Evolutionary conservation across 2,797 vertebrate genomes (phyloP), one percentile per base, ranked within the genome.

Genomic region (Astyanax mexicanus): DNA sequence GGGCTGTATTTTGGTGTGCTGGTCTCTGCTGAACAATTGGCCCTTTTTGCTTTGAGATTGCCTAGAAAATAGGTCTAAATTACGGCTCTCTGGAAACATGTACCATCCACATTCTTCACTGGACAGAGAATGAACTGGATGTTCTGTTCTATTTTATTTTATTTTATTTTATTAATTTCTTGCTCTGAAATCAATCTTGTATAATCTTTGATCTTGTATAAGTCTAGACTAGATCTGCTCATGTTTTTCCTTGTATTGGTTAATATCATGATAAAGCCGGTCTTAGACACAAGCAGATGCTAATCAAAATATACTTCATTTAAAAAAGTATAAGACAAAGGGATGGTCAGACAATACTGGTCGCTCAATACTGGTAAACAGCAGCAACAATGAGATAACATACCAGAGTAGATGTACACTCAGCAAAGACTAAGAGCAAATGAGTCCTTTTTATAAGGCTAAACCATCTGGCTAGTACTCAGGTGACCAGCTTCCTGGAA

Each of bases 211-310:
- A 69, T 54, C 37, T 40, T 61, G 37, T 21, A 49, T 69, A 62
- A 62, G 23, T 54, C 12, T 23, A 44, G 55, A 61, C 45, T 45
- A 74, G 58, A 52, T 23, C 12, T 66, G 37, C 25, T 35, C 61
- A 35, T 54, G 23, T 72, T n/a, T n/a, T n/a, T n/a, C 3, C 10
- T 38, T 44, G 37, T 49, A 6, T 15, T 73, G 38, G 19, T n/a
- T 23, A n/a, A n/a, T n/a, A n/a, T n/a, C n/a, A n/a, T n/a, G n/a
- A n/a, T n/a, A n/a, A n/a, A n/a, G n/a, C n/a, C n/a, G n/a, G n/a
- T n/a, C n/a, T n/a, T n/a, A n/a, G n/a, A n/a, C n/a, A n/a, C n/a
- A n/a, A n/a, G n/a, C n/a, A n/a, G n/a, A n/a, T n/a, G n/a, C n/a
- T n/a, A n/a, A n/a, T n/a, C n/a, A n/a, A n/a, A n/a, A n/a, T n/a